Conservation (phyloP, 1,140 invertebrate genomes). For the Pseudomyrmex flavicornis region DNA sequence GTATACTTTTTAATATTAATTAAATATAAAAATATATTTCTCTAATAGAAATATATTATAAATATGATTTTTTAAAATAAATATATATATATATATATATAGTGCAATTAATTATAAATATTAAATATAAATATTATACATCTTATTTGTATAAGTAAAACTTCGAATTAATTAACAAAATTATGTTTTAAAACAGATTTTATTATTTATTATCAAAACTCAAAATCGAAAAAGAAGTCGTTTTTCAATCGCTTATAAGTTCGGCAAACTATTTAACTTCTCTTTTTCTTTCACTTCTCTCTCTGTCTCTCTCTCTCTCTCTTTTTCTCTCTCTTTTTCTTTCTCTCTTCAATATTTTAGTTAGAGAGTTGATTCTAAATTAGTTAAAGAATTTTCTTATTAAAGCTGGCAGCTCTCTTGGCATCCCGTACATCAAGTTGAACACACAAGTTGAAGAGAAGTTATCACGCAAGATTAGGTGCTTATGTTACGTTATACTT, state of each 20-base stretch:
- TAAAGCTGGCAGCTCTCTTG: not conserved
- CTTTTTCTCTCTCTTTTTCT: too few species aligned
- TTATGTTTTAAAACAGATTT: not conserved
- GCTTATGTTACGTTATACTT: not conserved
- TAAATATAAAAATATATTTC: not conserved
- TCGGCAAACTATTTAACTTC: not conserved
- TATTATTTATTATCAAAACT: constrained; percentile 21
- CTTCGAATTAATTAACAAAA: constrained; percentile 15
- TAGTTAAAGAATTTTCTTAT: not conserved
- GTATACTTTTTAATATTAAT: constrained; percentile 12
- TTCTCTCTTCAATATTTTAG: not conserved
- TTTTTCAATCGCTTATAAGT: constrained; percentile 8
- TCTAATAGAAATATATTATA: too few species aligned
- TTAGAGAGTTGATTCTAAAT: not conserved
- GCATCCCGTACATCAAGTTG: not conserved
- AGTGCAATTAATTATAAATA: too few species aligned
- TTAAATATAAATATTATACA: too few species aligned
- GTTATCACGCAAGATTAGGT: not conserved
- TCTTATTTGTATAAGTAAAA: not conserved
- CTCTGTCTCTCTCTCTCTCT: not conserved
- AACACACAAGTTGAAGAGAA: not conserved
- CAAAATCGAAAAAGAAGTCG: not conserved
- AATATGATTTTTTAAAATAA: too few species aligned
- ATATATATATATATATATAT: too few species aligned
- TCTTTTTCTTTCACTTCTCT: too few species aligned